phyloP scores from a whole-genome alignment of 2,113 vertebrate species.

The Plecotus auritus region DNA sequence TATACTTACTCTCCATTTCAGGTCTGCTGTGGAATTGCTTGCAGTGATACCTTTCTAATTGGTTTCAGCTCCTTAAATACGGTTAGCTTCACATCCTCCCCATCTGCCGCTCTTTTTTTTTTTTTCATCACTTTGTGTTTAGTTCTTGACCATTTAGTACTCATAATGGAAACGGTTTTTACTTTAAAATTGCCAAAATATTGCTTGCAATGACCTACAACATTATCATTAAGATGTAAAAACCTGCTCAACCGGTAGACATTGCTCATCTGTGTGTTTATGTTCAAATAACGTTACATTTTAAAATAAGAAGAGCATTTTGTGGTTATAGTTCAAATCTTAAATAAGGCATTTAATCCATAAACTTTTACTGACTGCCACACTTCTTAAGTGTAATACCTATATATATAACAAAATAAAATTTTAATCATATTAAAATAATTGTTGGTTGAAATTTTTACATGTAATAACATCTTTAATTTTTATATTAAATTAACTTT shows the following conservation, averaged over 20 bases:
- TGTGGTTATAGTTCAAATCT: background rate
- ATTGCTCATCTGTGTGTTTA: background rate
- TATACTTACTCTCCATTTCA: conserved; percentile 42
- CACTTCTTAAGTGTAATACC: background rate
- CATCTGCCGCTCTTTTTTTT: conserved; percentile 33
- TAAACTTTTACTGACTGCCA: background rate
- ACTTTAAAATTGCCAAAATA: conserved; percentile 17
- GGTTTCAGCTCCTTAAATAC: conserved; percentile 56
- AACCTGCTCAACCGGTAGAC: background rate
- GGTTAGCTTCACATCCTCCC: conserved; percentile 35
- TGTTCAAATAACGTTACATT: background rate
- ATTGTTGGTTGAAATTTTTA: background rate
- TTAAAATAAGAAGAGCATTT: background rate
- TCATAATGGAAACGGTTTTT: conserved; percentile 7
- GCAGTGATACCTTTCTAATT: conserved; percentile 59
- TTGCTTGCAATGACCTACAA: background rate
- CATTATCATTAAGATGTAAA: background rate
- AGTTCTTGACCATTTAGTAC: conserved; percentile 58
- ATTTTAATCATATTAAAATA: background rate
- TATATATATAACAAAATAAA: background rate
- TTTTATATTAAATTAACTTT: background rate
- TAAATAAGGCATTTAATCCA: background rate
- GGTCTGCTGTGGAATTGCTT: background rate
- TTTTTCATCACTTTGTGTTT: background rate
- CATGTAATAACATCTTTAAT: background rate